Evolutionary conservation across 2,888 invertebrate genomes (phyloP).

Genomic region (Mongoloraphidia duomilia): DNA sequence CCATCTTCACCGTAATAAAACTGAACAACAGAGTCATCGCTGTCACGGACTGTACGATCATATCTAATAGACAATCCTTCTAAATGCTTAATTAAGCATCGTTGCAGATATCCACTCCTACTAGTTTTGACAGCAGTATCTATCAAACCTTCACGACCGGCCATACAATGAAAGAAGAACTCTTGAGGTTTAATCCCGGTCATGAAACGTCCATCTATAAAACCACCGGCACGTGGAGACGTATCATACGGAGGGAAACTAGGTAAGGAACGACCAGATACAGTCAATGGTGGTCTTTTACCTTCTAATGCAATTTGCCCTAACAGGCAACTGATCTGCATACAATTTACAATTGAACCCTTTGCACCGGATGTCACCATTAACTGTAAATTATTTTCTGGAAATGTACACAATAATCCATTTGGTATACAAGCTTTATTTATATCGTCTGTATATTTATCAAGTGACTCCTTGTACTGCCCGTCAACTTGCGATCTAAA

Average conservation of each 20-base stretch:
- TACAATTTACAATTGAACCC: slow-evolving; percentile 93
- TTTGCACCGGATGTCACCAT: slow-evolving; percentile 99
- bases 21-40: slow-evolving; percentile 85
- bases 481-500: slow-evolving; percentile 70
- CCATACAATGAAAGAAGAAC: slow-evolving; percentile 99
- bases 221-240: slow-evolving; percentile 87
- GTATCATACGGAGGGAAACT: slow-evolving; percentile 82
- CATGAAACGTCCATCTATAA: slow-evolving; percentile 91
- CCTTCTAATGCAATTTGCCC: slow-evolving; percentile 99
- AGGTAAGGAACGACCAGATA: slow-evolving; percentile 83
- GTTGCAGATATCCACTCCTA: slow-evolving; percentile 92
- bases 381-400: slow-evolving; percentile 89
- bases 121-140: slow-evolving; percentile 99
- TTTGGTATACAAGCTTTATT: slow-evolving; percentile 72
- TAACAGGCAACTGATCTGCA: slow-evolving; percentile 95
- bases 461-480: slow-evolving; percentile 66
- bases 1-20: slow-evolving; percentile 92
- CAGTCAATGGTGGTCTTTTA: slow-evolving; percentile 87
- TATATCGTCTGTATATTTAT: slow-evolving; percentile 78
- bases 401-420: slow-evolving; percentile 78
- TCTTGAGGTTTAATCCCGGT: slow-evolving; percentile 98
- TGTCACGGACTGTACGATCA: slow-evolving; percentile 90
- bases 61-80: slow-evolving; percentile 90
- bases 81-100: slow-evolving; percentile 93
- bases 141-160: slow-evolving; percentile 95